Evolutionary conservation across 2,113 vertebrate species (phyloP).

Genomic region (Willisornis vidua): DNA sequence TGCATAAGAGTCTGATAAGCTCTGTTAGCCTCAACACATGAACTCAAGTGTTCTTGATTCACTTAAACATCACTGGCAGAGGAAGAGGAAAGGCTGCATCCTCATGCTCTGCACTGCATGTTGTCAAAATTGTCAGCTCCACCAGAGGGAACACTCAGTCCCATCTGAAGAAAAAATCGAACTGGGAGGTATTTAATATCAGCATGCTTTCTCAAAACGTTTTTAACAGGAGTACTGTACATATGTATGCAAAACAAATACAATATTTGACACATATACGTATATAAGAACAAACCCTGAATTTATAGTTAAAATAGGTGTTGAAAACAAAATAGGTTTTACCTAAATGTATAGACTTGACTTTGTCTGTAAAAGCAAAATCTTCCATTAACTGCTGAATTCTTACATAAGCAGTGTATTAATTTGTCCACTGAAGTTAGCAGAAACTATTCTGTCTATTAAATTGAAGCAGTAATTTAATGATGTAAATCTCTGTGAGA

Average conservation of each 20-base stretch:
- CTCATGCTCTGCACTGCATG: neutral
- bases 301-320: neutral
- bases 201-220: neutral
- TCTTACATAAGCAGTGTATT: neutral
- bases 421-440: neutral
- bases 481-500: neutral
- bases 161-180: neutral
- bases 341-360: neutral
- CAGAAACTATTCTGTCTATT: neutral
- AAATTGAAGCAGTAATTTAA: neutral
- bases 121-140: neutral
- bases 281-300: neutral
- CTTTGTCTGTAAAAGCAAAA: neutral
- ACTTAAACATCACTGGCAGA: neutral
- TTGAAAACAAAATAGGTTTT: neutral
- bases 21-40: neutral
- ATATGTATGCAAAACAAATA: neutral
- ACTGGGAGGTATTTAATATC: neutral
- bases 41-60: neutral
- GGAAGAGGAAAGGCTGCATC: neutral
- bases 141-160: neutral
- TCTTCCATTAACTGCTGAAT: neutral
- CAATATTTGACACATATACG: accelerated
- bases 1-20: neutral
- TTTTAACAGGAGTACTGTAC: neutral